phyloP scores from a whole-genome alignment of 1,140 invertebrate genomes.

The Drosophila jambulina region DNA sequence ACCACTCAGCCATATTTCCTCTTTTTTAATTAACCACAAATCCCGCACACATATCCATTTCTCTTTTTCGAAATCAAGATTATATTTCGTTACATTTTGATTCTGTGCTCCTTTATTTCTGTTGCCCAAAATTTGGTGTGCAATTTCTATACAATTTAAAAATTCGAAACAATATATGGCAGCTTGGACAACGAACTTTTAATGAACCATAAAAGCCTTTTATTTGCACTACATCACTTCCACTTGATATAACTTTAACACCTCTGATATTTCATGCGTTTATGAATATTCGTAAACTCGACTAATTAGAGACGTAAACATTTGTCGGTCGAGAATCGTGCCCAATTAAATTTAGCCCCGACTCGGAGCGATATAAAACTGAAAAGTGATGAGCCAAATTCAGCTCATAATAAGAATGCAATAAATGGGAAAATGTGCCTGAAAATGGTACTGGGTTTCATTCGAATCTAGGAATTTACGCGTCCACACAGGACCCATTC shows the following conservation, averaged over 20 bases:
- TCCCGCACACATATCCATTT: background rate
- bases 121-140: background rate
- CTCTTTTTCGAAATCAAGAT: background rate
- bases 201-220: slow-evolving; percentile 16
- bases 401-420: slow-evolving; percentile 28
- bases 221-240: slow-evolving; percentile 14
- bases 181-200: slow-evolving; percentile 12
- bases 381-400: slow-evolving; percentile 21
- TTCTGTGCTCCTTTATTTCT: background rate
- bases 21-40: too few species aligned
- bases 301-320: slow-evolving; percentile 65
- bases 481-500: slow-evolving; percentile 18
- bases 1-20: too few species aligned
- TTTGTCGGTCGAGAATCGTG: slow-evolving; percentile 54
- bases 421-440: slow-evolving; percentile 50
- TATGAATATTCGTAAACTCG: slow-evolving; percentile 45
- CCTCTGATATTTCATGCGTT: slow-evolving; percentile 24
- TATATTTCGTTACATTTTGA: background rate
- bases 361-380: slow-evolving; percentile 24
- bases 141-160: background rate
- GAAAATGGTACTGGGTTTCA: slow-evolving; percentile 6
- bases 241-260: slow-evolving; percentile 10
- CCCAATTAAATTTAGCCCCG: slow-evolving; percentile 45
- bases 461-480: slow-evolving; percentile 17
- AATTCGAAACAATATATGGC: background rate